These are phyloP conservation scores for Passer montanus DNA, from an alignment of 2,113 vertebrate genomes.

Conservation along the genomic window DNA sequence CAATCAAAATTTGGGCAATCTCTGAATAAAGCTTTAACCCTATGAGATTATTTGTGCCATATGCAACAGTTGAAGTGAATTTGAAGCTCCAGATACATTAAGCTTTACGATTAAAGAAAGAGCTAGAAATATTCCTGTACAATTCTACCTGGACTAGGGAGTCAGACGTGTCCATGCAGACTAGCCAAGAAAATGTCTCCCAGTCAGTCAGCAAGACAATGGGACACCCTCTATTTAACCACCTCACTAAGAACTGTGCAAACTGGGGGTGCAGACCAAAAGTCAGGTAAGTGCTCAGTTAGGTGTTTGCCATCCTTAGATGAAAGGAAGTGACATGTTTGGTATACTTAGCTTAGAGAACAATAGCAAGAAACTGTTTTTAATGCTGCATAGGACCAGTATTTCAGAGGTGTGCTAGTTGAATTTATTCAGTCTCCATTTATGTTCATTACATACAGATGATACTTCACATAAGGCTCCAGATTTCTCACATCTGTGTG, in stretches of 20 bases:
- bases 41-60: background rate
- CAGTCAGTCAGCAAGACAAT: background rate
- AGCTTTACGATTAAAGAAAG: background rate
- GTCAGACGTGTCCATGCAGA: background rate
- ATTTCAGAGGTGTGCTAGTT: background rate
- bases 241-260: background rate
- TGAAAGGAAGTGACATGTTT: background rate
- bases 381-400: background rate
- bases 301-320: background rate
- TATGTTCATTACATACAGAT: background rate
- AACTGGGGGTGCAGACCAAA: background rate
- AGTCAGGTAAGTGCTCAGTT: background rate
- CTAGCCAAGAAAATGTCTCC: background rate
- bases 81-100: background rate
- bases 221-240: background rate
- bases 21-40: background rate
- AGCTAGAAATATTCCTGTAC: background rate
- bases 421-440: background rate
- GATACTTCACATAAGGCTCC: background rate
- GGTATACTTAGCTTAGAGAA: background rate
- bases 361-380: background rate
- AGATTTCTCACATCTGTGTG: background rate
- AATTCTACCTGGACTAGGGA: background rate
- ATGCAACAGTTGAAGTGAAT: background rate
- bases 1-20: background rate